Evolutionary conservation across 2,888 invertebrate genomes (phyloP).

Genomic region (Zeuzera pyrina): DNA sequence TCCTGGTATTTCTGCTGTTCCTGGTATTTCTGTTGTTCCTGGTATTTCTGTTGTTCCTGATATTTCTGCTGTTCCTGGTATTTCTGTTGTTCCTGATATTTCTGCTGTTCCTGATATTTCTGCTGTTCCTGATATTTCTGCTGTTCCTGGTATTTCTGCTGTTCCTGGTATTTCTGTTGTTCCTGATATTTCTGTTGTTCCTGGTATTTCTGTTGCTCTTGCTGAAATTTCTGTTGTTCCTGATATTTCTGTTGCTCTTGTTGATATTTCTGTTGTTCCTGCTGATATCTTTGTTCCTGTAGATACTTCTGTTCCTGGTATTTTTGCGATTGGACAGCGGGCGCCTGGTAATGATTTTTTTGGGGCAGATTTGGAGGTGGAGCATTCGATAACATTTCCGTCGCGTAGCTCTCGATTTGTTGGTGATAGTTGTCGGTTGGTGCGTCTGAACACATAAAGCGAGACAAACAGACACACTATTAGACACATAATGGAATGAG

Average conservation of each 20-base stretch:
- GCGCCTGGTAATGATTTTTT: conserved; percentile 18
- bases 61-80: conserved; percentile 10
- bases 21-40: conserved; percentile 19
- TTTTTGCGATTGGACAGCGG: conserved; percentile 10
- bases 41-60: conserved; percentile 5
- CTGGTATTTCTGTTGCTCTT: too few relatives aligned
- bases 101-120: conserved; percentile 17
- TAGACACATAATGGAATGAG: conserved; percentile 24
- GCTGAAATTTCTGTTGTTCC: conserved; percentile 21
- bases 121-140: too few relatives aligned
- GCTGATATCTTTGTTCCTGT: conserved; percentile 34
- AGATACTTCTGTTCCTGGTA: conserved; percentile 33
- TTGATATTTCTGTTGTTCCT: conserved; percentile 17
- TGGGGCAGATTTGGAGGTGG: conserved; percentile 20
- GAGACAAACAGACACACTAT: conserved; percentile 27
- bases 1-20: conserved; percentile 18
- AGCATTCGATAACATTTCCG: conserved; percentile 52
- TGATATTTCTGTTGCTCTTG: conserved; percentile 14
- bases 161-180: conserved; percentile 13
- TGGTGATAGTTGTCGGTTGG: conserved; percentile 61
- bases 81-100: conserved; percentile 24
- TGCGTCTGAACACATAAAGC: conserved; percentile 33
- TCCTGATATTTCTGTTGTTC: conserved; percentile 2
- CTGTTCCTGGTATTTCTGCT: conserved; percentile 17
- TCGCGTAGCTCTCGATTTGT: conserved; percentile 63